phyloP scores from a whole-genome alignment of 2,797 vertebrate species.

The Sebastes ruberrimus region DNA sequence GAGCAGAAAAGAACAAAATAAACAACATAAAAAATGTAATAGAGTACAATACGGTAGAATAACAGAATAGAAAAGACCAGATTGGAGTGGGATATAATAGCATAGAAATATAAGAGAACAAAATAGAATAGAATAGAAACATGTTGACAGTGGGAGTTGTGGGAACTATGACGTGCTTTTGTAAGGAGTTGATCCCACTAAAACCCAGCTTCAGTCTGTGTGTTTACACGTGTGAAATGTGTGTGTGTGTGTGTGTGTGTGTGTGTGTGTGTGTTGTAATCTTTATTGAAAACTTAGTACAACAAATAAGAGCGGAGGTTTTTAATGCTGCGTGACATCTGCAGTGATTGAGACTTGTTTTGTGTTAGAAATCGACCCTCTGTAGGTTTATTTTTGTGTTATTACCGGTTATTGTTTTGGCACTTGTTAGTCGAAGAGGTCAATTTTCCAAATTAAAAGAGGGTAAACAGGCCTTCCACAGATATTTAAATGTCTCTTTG shows the following conservation, averaged over 20 bases:
- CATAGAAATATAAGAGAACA: background rate
- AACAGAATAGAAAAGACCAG: too few relatives aligned
- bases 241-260: conserved; percentile 5
- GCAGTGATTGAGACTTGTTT: conserved; percentile 38
- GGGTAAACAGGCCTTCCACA: conserved; percentile 5
- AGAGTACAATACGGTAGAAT: background rate
- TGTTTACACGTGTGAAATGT: conserved; percentile 9
- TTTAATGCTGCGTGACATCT: conserved; percentile 41
- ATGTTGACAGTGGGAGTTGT: background rate
- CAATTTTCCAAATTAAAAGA: conserved; percentile 17
- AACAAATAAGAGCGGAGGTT: background rate
- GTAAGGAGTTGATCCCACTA: conserved; percentile 20
- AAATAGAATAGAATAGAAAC: background rate
- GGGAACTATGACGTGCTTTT: conserved; percentile 23
- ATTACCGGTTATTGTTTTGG: conserved; percentile 7
- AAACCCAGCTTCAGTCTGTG: conserved; percentile 7
- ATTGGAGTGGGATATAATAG: background rate
- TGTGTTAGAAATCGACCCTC: background rate
- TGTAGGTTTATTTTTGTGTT: conserved; percentile 17
- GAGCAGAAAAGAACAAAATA: background rate
- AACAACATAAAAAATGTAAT: too few relatives aligned
- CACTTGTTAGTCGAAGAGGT: conserved; percentile 13
- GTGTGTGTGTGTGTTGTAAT: background rate
- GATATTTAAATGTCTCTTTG: conserved; percentile 36
- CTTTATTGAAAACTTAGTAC: conserved; percentile 26